A percentile compares a stretch with the other conserved stretches of the same genome.
Evolutionary conservation across 2,113 vertebrate species (phyloP).

Genomic region (Catharus bicknelli): DNA sequence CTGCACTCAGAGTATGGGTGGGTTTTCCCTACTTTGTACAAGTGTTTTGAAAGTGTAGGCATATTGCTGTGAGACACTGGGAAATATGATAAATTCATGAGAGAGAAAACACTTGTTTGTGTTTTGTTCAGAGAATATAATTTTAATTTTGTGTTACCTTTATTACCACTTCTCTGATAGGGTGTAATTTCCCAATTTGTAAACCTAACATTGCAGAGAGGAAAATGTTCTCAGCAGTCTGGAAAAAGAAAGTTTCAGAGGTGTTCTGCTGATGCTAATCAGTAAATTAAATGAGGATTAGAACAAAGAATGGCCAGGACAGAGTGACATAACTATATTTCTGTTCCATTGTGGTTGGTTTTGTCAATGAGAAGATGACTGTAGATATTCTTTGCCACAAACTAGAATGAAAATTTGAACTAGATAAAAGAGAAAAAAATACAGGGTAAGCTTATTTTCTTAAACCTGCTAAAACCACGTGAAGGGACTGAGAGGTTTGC

Average conservation of each 20-base stretch:
- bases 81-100: background rate
- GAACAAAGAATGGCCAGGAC: background rate
- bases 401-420: background rate
- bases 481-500: background rate
- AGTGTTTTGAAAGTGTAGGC: background rate
- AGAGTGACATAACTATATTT: background rate
- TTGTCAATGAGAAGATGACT: background rate
- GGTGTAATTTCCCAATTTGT: background rate
- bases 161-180: background rate
- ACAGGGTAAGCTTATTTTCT: background rate
- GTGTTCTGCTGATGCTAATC: background rate
- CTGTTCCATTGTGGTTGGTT: background rate
- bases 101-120: background rate
- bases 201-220: accelerated
- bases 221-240: background rate
- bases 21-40: background rate
- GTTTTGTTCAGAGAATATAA: background rate
- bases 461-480: background rate
- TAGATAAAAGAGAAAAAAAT: background rate
- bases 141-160: background rate
- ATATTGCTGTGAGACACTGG: background rate
- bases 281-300: background rate
- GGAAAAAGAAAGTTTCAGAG: background rate
- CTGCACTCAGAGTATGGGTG: background rate
- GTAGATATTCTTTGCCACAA: background rate